Conservation (phyloP, 2,888 invertebrate species). For the Troilus luridus region DNA sequence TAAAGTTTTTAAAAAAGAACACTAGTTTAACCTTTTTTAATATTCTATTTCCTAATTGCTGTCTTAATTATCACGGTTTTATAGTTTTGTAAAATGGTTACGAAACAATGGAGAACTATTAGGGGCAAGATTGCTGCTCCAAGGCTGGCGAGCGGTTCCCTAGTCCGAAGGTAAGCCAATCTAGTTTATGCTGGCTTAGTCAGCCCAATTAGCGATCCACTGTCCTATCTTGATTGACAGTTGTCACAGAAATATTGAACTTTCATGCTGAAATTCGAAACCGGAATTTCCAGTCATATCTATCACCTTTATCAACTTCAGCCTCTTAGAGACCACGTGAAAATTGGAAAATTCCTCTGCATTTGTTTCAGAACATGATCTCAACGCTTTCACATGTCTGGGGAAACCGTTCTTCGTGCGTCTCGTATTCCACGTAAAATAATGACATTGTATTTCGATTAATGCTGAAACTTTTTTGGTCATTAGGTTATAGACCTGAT, state of each 20-base stretch:
- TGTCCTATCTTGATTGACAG: not conserved
- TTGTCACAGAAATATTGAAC: not conserved
- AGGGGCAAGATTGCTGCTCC: not conserved
- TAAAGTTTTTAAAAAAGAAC: too few relatives aligned
- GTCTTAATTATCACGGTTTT: not conserved
- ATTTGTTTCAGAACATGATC: not conserved
- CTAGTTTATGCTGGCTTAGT: not conserved
- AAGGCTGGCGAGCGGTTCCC: not conserved
- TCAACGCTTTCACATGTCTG: not conserved
- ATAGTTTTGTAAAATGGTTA: not conserved
- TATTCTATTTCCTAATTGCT: not conserved
- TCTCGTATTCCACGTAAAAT: not conserved
- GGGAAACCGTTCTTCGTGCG: not conserved
- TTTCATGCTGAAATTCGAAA: not conserved
- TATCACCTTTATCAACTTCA: not conserved
- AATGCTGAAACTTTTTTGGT: not conserved
- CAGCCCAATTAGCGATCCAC: not conserved
- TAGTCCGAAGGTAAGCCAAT: not conserved
- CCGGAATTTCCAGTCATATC: not conserved
- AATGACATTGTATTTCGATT: not conserved
- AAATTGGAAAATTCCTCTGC: slow-evolving; percentile 18
- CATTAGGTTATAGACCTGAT: not conserved
- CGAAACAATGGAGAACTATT: not conserved
- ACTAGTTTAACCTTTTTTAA: not conserved
- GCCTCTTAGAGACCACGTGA: not conserved